These are phyloP conservation scores for Yoshiicerus persimilis DNA, from an alignment of 1,140 invertebrate genomes.

Conservation along the genomic window DNA sequence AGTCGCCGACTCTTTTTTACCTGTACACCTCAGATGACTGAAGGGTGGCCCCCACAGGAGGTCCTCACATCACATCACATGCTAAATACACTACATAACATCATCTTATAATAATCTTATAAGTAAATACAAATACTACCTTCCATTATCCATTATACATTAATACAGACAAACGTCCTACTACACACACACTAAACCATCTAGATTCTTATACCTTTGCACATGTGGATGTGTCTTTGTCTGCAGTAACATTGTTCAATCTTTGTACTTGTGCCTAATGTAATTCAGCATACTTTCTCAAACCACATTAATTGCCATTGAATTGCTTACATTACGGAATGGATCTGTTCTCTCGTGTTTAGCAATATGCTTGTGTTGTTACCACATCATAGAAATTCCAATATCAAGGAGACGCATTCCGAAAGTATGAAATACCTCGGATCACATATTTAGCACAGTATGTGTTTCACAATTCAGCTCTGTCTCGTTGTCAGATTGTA, in stretches of 20 bases:
- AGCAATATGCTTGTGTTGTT: background rate
- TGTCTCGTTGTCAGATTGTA: background rate
- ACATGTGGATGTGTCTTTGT: too few relatives aligned
- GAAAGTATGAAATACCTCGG: background rate
- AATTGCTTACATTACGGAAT: background rate
- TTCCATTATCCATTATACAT: background rate
- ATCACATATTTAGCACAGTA: background rate
- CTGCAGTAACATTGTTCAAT: background rate
- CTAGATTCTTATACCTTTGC: background rate
- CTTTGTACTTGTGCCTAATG: background rate
- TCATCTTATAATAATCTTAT: constrained; percentile 13
- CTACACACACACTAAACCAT: background rate
- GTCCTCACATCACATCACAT: constrained; percentile 23
- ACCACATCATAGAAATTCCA: background rate
- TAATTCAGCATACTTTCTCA: background rate
- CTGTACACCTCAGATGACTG: constrained; percentile 35
- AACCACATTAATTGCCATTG: background rate
- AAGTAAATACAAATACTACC: background rate
- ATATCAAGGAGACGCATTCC: background rate
- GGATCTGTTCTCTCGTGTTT: too few relatives aligned
- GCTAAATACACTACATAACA: constrained; percentile 34
- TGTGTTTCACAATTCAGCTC: background rate
- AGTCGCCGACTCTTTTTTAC: constrained; percentile 42
- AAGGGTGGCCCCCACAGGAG: constrained; percentile 39
- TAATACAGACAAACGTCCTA: background rate